Base-by-base conservation (phyloP, 2,797 vertebrate species). In the Hydrocynus forskahlii region DNA sequence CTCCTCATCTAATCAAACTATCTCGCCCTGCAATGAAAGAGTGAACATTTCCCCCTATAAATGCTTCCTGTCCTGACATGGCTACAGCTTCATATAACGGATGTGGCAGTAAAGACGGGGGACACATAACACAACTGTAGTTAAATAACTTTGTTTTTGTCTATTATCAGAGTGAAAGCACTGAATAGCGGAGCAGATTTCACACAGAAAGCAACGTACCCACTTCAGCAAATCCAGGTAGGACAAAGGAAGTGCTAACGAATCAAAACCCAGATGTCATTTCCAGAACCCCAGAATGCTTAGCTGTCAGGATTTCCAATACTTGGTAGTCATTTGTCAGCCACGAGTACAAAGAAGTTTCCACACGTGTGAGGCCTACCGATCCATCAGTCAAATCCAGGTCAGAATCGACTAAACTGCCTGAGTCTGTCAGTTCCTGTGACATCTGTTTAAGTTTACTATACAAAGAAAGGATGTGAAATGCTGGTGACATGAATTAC, bases 1-100 rank as follows among this genome's bases (percentile, higher is more conserved):
- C 82, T 79, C 77, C 80, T 73, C 76, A 74, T 84, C 73, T 86
- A 81, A 88, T 84, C 78, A 88, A 86, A 60, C 74, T 72, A 76
- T 78, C 59, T 77, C 54, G 54, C 63, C 68, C 67, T 50, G 67
- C 59, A 83, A 75, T 72, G 84, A 87, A 74, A 78, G 72, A 83
- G 19, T 63, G 81, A 83, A 78, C 35, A 80, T 50, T 38, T 74
- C 52, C 73, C 54, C 72, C 38, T 57, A 66, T 12, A 40, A 67
- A 67, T 50, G 50, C 73, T 21, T 25, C 17, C 54, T 40, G 25
- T 25, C 40, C 48, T 67, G 21, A 77, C 16, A 17, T 13, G 23
- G 45, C 23, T 73, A 48, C 23, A 76, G 8, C n/a, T 69, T 2
- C 63, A 25, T 52, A 78, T 70, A 48, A 79, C 14, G 45, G 66